phyloP scores from a whole-genome alignment of 2,797 vertebrate genomes.

The Acrossocheilus fasciatus region DNA sequence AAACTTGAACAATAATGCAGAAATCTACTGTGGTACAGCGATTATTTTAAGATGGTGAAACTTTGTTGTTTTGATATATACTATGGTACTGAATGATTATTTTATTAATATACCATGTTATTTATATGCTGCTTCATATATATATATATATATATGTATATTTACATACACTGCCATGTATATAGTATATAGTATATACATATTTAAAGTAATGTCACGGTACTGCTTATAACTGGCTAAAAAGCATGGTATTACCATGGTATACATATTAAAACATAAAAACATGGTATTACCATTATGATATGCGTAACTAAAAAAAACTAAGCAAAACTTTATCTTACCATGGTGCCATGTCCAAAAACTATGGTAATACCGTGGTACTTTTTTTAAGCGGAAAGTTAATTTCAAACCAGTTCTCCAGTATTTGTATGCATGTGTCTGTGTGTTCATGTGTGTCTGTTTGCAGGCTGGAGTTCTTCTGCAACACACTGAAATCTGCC shows the following conservation, averaged over 20 bases:
- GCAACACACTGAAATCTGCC: constrained; percentile 53
- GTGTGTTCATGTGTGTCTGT: constrained; percentile 36
- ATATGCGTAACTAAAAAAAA: background rate
- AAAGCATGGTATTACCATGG: background rate
- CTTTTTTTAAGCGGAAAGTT: constrained; percentile 8
- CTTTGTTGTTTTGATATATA: background rate
- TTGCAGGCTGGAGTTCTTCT: constrained; percentile 12
- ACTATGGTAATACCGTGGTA: background rate
- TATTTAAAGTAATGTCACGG: background rate
- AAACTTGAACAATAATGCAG: background rate
- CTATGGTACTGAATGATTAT: background rate
- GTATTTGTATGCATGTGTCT: constrained; percentile 32
- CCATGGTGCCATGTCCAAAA: background rate
- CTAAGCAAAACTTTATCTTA: background rate
- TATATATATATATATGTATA: too few species aligned
- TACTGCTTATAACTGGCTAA: background rate
- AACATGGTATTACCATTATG: background rate
- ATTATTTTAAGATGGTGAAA: background rate
- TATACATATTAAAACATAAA: background rate
- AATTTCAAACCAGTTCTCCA: constrained; percentile 3
- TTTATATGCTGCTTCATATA: background rate
- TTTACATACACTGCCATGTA: too few species aligned
- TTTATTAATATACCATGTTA: background rate
- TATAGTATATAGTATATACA: background rate
- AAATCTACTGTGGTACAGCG: background rate